Percentiles rank a stretch among this genome's conserved stretches.
Evolutionary conservation across 2,113 vertebrate genomes (phyloP).

Genomic region (Strigops habroptila): DNA sequence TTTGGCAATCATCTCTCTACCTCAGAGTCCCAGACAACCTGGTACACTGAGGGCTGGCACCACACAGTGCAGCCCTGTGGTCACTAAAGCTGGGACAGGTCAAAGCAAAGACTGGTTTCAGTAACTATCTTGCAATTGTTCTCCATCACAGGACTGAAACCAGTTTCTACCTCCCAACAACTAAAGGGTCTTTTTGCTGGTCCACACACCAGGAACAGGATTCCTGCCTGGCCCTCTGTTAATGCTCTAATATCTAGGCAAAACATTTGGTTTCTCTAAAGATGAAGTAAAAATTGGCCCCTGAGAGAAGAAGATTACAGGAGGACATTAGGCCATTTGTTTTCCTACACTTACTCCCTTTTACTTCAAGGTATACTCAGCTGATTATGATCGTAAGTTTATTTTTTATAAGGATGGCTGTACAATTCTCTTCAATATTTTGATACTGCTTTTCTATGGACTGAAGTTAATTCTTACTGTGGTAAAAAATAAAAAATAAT

Average conservation of each 20-base stretch:
- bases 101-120: neutral
- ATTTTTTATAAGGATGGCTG: neutral
- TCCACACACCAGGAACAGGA: neutral
- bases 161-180: neutral
- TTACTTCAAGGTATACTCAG: neutral
- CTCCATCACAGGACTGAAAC: neutral
- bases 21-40: neutral
- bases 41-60: neutral
- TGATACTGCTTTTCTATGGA: neutral
- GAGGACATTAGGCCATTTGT: neutral
- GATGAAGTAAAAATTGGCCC: neutral
- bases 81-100: neutral
- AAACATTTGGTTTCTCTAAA: neutral
- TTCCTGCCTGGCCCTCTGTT: neutral
- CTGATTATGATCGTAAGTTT: neutral
- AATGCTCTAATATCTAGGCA: neutral
- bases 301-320: neutral
- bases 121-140: neutral
- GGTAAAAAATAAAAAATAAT: neutral
- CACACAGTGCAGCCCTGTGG: fast-evolving
- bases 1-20: neutral
- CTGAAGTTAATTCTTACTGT: neutral
- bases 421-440: neutral
- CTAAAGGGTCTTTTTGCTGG: neutral
- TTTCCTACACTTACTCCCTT: neutral